Conservation (phyloP, 1,140 invertebrate species). For the Euura lappo region DNA sequence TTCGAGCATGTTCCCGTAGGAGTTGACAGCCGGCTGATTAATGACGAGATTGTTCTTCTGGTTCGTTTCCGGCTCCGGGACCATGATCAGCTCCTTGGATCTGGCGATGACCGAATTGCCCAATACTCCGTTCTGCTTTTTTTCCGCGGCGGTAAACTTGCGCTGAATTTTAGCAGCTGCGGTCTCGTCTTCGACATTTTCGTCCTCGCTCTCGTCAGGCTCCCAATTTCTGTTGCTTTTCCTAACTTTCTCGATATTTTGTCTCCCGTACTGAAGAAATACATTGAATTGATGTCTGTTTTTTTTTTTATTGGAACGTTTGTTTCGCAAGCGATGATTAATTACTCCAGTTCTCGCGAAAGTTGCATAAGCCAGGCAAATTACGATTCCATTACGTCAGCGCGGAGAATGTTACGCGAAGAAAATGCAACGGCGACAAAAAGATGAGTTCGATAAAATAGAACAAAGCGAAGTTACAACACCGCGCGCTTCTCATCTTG, state of each 20-base stretch:
- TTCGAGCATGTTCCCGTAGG: constrained; percentile 26
- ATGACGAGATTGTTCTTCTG: constrained; percentile 43
- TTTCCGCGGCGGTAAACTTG: constrained; percentile 23
- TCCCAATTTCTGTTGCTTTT: constrained; percentile 60
- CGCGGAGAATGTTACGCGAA: too few species aligned
- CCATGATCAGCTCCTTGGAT: constrained; percentile 67
- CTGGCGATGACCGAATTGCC: constrained; percentile 61
- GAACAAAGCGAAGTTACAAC: too few species aligned
- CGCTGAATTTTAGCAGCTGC: constrained; percentile 31
- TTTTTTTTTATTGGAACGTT: too few species aligned
- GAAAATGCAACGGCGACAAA: too few species aligned
- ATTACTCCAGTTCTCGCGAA: too few species aligned
- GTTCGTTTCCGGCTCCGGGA: constrained; percentile 65
- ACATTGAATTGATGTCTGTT: constrained; percentile 20
- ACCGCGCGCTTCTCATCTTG: too few species aligned
- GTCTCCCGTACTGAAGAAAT: constrained; percentile 73
- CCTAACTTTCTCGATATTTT: constrained; percentile 78
- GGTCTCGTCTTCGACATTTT: constrained; percentile 44
- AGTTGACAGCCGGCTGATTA: constrained; percentile 29
- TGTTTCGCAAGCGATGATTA: too few species aligned
- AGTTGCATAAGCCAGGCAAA: too few species aligned
- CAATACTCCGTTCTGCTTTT: constrained; percentile 46
- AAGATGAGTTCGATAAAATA: too few species aligned
- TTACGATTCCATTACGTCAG: too few species aligned
- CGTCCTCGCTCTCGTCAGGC: constrained; percentile 60